These are phyloP conservation scores for Glaucidium brasilianum DNA, from an alignment of 2,113 vertebrate species.

Conservation along the genomic window DNA sequence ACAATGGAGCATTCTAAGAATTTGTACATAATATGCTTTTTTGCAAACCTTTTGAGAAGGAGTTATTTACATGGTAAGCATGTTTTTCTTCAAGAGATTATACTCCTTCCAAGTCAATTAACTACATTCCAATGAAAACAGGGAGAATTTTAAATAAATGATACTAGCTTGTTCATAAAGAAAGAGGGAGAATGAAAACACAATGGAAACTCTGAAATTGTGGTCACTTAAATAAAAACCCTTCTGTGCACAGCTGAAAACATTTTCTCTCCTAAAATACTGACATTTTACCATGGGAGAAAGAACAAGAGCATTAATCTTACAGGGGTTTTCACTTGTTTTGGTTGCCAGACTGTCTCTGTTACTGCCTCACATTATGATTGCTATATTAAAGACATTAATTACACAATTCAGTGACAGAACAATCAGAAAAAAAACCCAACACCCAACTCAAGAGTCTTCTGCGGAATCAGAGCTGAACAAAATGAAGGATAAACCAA, in stretches of 20 bases:
- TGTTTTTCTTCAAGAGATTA: conserved; percentile 70
- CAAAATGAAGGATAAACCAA: not conserved
- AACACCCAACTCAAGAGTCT: not conserved
- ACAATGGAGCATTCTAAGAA: conserved; percentile 49
- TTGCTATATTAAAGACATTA: not conserved
- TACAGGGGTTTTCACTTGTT: conserved; percentile 27
- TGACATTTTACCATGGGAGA: conserved; percentile 43
- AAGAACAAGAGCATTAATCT: conserved; percentile 3
- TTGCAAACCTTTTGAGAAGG: conserved; percentile 55
- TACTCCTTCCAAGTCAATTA: conserved; percentile 68
- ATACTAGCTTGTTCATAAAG: conserved; percentile 33
- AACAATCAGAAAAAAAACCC: not conserved
- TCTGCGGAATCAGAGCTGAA: not conserved
- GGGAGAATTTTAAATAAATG: conserved; percentile 47
- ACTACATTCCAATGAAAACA: conserved; percentile 70
- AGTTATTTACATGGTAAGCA: conserved; percentile 58
- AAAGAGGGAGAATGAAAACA: conserved; percentile 21
- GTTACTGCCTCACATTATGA: conserved; percentile 1
- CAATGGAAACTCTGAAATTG: conserved; percentile 43
- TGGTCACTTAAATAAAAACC: conserved; percentile 43
- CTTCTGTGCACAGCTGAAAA: conserved; percentile 34
- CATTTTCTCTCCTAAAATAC: conserved; percentile 18
- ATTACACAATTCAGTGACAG: not conserved
- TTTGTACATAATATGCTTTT: conserved; percentile 60
- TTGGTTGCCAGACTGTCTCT: not conserved